Conservation (phyloP, 2,113 vertebrate species). For the Aptenodytes forsteri region DNA sequence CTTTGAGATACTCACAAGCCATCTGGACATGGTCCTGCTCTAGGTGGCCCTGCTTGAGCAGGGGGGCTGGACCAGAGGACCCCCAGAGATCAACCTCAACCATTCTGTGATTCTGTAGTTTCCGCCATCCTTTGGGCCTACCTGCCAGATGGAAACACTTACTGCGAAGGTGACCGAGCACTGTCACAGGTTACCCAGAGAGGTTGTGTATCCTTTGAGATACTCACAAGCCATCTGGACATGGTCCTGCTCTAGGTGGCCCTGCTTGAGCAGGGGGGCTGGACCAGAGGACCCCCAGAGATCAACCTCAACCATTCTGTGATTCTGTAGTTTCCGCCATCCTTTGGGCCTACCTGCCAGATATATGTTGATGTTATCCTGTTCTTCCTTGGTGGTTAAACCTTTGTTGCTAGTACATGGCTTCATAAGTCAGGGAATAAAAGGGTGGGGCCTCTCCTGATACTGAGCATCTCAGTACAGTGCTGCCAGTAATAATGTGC, state of each 20-base stretch:
- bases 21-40: background rate
- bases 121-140: background rate
- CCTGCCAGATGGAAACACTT: background rate
- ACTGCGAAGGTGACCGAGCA: background rate
- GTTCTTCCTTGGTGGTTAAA: background rate
- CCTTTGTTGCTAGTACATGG: background rate
- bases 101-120: background rate
- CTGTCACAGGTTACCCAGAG: background rate
- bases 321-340: background rate
- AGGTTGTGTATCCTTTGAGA: background rate
- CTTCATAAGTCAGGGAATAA: background rate
- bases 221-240: background rate
- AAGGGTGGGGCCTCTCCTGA: background rate
- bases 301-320: background rate
- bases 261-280: background rate
- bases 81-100: background rate
- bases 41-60: background rate
- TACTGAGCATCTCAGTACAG: background rate
- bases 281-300: background rate
- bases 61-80: background rate
- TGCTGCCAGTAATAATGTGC: background rate
- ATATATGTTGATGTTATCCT: background rate
- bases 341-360: background rate
- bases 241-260: background rate
- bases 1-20: background rate